Evolutionary conservation across 92 coral and sea anemone species (phyloP), one percentile per base, ranked within the genome.

Genomic region (Porites cylindrica): DNA sequence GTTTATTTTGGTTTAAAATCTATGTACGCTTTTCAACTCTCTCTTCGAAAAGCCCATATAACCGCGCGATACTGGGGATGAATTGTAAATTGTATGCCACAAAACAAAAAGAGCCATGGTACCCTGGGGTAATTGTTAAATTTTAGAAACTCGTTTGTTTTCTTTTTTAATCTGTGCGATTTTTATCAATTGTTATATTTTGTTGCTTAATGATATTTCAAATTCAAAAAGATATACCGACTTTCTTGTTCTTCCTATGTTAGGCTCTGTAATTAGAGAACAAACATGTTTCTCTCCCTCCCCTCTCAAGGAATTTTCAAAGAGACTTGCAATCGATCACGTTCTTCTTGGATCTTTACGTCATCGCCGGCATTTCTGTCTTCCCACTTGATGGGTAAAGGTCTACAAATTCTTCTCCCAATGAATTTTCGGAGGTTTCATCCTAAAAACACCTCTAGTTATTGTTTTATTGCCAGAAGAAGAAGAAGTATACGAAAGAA

Each of bases 311-410:
- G 20, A 23, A 23, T 23, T 29, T 51, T 19, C 0, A 1, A 12
- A 64, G 51, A 52, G 47, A 38, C 80, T 73, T 83, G 80, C 65
- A 23, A 4, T 83, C 87, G 65, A 62, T 83, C 87, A 83, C 87
- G 87, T 83, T 26, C 43, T 29, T 21, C 72, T 17, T n/a, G 73
- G 66, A 83, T 83, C 87, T 83, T 74, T 83, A 83, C 87, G 87
- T 83, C 87, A 83, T 74, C 87, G 81, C 87, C 89, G 89, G 89
- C 72, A 84, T 90, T 91, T 82, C 81, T 81, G 73, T 88, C 85
- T 92, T 93, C 96, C 99, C 99, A 95, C 94, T 95, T 91, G 98
- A 86, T 95, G 99, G 98, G 99, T 90, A 75, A 94, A 81, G 93
- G 84, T 90, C 93, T 56, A 72, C 87, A 51, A 78, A 69, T 43